Evolutionary conservation across 2,797 vertebrate species (phyloP).

Genomic region (Mycteria americana): DNA sequence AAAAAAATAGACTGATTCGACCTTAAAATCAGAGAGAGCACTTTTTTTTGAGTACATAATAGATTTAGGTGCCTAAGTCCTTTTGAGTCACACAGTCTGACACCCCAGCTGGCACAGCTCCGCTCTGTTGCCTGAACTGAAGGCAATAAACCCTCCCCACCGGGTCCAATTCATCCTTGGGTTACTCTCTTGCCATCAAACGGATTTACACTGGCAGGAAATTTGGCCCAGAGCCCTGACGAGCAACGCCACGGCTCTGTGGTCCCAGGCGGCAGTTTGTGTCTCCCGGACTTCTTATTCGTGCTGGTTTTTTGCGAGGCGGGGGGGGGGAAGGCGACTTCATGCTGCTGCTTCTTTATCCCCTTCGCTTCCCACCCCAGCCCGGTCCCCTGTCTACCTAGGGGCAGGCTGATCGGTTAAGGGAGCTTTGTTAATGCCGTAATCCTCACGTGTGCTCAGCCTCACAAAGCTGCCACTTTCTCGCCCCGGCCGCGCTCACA

Average conservation of each 20-base stretch:
- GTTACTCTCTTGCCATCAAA: conserved; percentile 8
- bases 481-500: not conserved
- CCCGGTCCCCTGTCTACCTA: not conserved
- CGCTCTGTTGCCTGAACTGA: not conserved
- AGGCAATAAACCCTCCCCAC: not conserved
- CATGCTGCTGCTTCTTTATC: conserved; percentile 1
- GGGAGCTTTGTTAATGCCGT: conserved; percentile 54
- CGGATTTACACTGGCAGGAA: not conserved
- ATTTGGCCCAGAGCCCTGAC: conserved; percentile 21
- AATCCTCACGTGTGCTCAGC: conserved; percentile 54
- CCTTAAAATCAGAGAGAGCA: not conserved
- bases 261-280: not conserved
- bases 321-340: not conserved
- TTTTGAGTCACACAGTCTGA: not conserved
- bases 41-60: not conserved
- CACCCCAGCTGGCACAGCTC: conserved; percentile 30
- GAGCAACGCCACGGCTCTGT: accelerated
- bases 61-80: not conserved
- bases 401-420: conserved; percentile 40
- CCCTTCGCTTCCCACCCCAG: not conserved
- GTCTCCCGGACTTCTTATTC: not conserved
- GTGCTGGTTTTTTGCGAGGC: not conserved
- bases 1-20: not conserved
- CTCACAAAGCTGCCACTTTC: conserved; percentile 47
- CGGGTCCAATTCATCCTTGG: not conserved